Evolutionary conservation across 2,797 vertebrate genomes (phyloP).

Genomic region (Brotogeris chrysoptera): DNA sequence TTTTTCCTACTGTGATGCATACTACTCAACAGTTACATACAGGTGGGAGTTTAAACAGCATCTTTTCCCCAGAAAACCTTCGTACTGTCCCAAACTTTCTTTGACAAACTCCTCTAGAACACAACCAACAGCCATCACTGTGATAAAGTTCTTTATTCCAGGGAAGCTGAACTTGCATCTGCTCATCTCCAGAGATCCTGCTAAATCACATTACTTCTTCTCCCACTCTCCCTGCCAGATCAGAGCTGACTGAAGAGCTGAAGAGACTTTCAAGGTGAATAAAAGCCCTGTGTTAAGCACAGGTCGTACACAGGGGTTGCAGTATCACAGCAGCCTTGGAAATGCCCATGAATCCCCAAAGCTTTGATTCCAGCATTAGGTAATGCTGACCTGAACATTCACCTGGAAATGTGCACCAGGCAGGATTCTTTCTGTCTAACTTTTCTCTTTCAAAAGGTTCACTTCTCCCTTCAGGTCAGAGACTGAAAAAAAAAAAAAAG

Average conservation of each 20-base stretch:
- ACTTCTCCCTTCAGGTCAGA: constrained; percentile 13
- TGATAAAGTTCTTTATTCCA: background rate
- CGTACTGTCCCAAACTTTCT: background rate
- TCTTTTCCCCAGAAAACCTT: background rate
- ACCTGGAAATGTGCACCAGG: constrained; percentile 7
- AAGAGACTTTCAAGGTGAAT: constrained; percentile 40
- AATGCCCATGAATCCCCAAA: constrained; percentile 40
- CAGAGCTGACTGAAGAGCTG: constrained; percentile 14
- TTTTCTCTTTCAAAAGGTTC: constrained; percentile 49
- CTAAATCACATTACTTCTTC: background rate
- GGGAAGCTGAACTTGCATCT: background rate
- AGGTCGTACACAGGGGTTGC: background rate
- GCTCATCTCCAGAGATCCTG: background rate
- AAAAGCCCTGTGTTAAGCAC: constrained; percentile 38
- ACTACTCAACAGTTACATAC: background rate
- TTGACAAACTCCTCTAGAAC: background rate
- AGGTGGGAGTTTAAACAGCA: background rate
- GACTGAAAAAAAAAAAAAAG: background rate
- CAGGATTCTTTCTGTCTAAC: constrained; percentile 14
- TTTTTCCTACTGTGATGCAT: background rate
- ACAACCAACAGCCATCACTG: background rate
- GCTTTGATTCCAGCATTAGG: constrained; percentile 53
- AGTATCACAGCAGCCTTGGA: constrained; percentile 36
- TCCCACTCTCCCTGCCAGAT: background rate
- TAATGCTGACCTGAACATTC: constrained; percentile 23